These are phyloP conservation scores for Rhizoglyphus robini DNA, from an alignment of 1,140 invertebrate species.

Conservation along the genomic window DNA sequence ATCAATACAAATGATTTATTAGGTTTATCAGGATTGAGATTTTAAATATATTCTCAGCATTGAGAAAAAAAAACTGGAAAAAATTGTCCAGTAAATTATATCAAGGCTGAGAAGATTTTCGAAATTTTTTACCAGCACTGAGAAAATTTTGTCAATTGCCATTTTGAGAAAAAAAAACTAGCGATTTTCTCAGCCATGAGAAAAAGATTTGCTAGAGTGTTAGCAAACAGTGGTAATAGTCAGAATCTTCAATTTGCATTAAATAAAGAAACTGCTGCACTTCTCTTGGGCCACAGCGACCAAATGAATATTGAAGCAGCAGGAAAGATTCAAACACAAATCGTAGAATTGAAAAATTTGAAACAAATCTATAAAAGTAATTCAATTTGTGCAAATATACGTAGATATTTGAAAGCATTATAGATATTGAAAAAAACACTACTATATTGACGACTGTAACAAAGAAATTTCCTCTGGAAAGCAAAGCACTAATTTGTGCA, in stretches of 20 bases:
- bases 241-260: background rate
- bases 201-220: too few relatives aligned
- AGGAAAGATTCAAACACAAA: conserved; percentile 3
- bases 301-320: conserved; percentile 14
- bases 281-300: conserved; percentile 5
- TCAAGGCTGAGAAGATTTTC: too few relatives aligned
- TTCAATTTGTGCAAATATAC: background rate
- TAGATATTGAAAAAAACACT: background rate
- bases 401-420: background rate
- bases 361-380: background rate
- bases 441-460: background rate
- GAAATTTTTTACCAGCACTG: too few relatives aligned
- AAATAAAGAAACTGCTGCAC: background rate
- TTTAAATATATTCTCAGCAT: too few relatives aligned
- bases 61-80: too few relatives aligned
- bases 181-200: too few relatives aligned
- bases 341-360: background rate
- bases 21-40: too few relatives aligned
- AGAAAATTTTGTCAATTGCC: too few relatives aligned
- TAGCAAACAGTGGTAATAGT: background rate
- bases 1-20: too few relatives aligned
- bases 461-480: background rate
- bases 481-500: background rate
- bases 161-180: too few relatives aligned
- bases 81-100: too few relatives aligned